Conservation (phyloP, 2,888 invertebrate species). For the Shargacucullia verbasci region DNA sequence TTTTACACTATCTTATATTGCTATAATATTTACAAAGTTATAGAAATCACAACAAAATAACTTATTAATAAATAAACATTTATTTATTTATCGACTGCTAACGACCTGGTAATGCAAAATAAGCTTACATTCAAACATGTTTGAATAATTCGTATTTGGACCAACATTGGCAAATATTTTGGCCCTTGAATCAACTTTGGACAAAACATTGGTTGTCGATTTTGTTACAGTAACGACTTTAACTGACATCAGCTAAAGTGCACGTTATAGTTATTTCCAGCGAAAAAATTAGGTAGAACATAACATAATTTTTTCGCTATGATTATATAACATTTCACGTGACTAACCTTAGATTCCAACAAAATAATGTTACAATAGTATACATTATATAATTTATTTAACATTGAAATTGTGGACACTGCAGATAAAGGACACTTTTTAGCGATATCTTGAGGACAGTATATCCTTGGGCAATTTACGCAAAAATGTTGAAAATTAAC, state of each 20-base stretch:
- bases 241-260: slow-evolving; percentile 6
- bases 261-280: slow-evolving; percentile 14
- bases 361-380: slow-evolving; percentile 10
- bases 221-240: not conserved
- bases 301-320: slow-evolving; percentile 33
- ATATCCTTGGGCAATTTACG: too few relatives aligned
- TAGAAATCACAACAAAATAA: slow-evolving; percentile 83
- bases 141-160: slow-evolving; percentile 8
- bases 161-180: slow-evolving; percentile 16
- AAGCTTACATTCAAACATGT: slow-evolving; percentile 21
- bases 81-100: slow-evolving; percentile 46
- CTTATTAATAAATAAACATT: slow-evolving; percentile 79
- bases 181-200: slow-evolving; percentile 16
- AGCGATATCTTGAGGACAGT: not conserved
- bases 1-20: slow-evolving; percentile 66
- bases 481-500: too few relatives aligned
- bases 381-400: slow-evolving; percentile 15
- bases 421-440: slow-evolving; percentile 35
- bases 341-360: slow-evolving; percentile 2
- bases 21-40: slow-evolving; percentile 72
- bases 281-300: slow-evolving; percentile 25
- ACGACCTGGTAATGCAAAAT: slow-evolving; percentile 29
- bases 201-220: slow-evolving; percentile 6
- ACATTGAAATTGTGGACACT: slow-evolving; percentile 18
- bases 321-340: too few relatives aligned